These are phyloP conservation scores for Mylabris sibirica DNA, from an alignment of 2,888 invertebrate species.

Conservation along the genomic window DNA sequence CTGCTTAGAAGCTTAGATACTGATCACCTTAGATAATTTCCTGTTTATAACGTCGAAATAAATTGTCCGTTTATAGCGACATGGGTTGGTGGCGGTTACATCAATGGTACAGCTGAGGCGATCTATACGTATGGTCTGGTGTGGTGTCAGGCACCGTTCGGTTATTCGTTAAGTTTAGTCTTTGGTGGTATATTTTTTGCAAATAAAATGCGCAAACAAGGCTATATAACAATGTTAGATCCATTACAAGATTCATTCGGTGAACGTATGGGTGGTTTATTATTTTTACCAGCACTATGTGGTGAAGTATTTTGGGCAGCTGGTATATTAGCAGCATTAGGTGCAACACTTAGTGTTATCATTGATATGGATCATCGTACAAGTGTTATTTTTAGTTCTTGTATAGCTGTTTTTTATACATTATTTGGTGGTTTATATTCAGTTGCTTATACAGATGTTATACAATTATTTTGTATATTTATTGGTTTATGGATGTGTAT, in stretches of 20 bases:
- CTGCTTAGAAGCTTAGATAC: too few species aligned
- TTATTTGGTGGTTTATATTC: conserved; percentile 97
- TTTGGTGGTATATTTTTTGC: conserved; percentile 98
- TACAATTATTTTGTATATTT: conserved; percentile 97
- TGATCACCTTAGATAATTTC: not conserved
- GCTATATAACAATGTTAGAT: conserved; percentile 98
- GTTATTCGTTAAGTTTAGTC: conserved; percentile 94
- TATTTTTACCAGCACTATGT: conserved; percentile 95
- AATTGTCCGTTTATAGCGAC: conserved; percentile 72
- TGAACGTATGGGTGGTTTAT: conserved; percentile 94
- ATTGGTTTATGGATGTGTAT: conserved; percentile 98
- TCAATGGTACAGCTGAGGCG: conserved; percentile 98
- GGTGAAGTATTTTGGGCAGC: conserved; percentile 99
- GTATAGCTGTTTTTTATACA: conserved; percentile 97
- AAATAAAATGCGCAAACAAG: conserved; percentile 96
- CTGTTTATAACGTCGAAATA: not conserved
- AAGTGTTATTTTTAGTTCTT: conserved; percentile 93
- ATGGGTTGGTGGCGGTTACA: conserved; percentile 99
- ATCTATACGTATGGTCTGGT: conserved; percentile 92
- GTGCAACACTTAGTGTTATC: conserved; percentile 96
- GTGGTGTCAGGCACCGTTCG: conserved; percentile 99
- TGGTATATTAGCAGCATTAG: conserved; percentile 94
- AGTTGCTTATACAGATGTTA: conserved; percentile 98
- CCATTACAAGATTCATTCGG: conserved; percentile 97
- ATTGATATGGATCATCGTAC: conserved; percentile 94